Evolutionary conservation across 2,797 vertebrate species (phyloP).

Genomic region (Decapterus maruadsi): DNA sequence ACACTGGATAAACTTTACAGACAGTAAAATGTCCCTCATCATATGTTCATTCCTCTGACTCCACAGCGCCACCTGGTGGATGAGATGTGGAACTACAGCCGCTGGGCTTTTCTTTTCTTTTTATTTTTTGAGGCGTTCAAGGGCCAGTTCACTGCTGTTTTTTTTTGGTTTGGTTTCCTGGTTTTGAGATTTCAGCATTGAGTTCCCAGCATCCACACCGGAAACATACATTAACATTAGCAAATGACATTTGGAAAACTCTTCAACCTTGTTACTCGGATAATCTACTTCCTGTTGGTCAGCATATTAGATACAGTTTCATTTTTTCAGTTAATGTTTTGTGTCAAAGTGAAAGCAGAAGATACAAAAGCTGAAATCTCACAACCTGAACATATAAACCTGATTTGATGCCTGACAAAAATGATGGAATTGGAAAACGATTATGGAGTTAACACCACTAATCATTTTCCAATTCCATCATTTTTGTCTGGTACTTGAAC

Average conservation of each 20-base stretch:
- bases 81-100: background rate
- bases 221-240: no score
- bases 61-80: conserved; percentile 21
- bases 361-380: background rate
- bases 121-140: background rate
- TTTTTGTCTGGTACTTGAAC: background rate
- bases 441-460: no score
- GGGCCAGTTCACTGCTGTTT: background rate
- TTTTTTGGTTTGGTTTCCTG: background rate
- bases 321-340: background rate
- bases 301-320: background rate
- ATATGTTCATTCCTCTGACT: background rate
- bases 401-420: background rate
- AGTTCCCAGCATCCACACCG: background rate
- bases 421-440: no score
- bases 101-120: no score
- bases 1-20: conserved; percentile 23
- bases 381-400: no score
- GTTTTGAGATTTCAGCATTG: background rate
- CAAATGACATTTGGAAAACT: background rate
- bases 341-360: background rate
- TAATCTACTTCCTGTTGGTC: background rate
- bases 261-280: background rate
- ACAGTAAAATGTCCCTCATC: background rate
- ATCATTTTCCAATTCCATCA: background rate